phyloP scores from a whole-genome alignment of 2,113 vertebrate species.

The Chloebia gouldiae region DNA sequence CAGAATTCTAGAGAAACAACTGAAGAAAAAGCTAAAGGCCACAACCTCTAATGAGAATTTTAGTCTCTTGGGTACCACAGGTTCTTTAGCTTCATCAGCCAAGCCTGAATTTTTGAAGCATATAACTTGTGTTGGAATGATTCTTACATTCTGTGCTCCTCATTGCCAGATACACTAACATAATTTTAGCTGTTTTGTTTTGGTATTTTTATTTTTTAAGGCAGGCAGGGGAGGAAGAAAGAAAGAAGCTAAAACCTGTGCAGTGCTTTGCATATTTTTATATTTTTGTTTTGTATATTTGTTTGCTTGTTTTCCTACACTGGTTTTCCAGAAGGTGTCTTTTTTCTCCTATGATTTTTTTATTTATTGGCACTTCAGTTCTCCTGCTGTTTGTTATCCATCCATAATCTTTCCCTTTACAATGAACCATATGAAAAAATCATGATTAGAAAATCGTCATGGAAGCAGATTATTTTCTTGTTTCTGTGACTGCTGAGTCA shows the following conservation, averaged over 20 bases:
- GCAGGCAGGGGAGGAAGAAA: rapidly evolving
- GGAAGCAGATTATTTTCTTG: not conserved
- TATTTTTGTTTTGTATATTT: not conserved
- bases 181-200: not conserved
- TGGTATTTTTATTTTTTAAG: not conserved
- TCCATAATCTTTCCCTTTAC: not conserved
- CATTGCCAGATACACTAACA: not conserved
- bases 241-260: not conserved
- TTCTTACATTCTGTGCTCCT: not conserved
- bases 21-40: not conserved
- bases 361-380: not conserved
- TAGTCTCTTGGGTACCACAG: not conserved
- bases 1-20: not conserved
- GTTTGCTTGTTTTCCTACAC: not conserved
- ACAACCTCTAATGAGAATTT: not conserved
- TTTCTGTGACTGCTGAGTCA: not conserved
- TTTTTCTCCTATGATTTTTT: not conserved
- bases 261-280: not conserved
- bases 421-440: not conserved
- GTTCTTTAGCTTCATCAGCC: not conserved
- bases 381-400: not conserved
- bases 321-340: not conserved
- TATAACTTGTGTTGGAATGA: not conserved
- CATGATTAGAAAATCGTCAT: not conserved
- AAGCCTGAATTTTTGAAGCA: not conserved